Evolutionary conservation across 2,888 invertebrate species (phyloP).

Genomic region (Agrilus mali): DNA sequence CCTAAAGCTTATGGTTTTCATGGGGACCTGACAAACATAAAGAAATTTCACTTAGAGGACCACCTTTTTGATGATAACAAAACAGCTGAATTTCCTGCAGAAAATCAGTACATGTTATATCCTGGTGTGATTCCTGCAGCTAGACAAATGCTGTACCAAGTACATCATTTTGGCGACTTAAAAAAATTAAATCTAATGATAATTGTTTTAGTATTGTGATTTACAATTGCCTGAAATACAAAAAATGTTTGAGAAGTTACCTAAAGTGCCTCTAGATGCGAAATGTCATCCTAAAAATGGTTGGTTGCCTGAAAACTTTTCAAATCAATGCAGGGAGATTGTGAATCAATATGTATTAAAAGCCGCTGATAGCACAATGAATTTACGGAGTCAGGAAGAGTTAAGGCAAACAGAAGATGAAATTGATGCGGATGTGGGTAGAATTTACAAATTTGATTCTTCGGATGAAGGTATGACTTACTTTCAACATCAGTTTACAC

Average conservation of each 20-base stretch:
- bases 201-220: slow-evolving; percentile 56
- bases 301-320: slow-evolving; percentile 63
- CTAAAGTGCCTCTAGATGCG: slow-evolving; percentile 43
- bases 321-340: slow-evolving; percentile 59
- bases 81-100: slow-evolving; percentile 19
- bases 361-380: not conserved
- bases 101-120: slow-evolving; percentile 45
- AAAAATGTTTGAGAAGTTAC: slow-evolving; percentile 55
- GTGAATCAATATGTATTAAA: slow-evolving; percentile 46
- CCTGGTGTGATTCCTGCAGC: slow-evolving; percentile 68
- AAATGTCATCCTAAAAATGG: slow-evolving; percentile 62
- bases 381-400: slow-evolving; percentile 15
- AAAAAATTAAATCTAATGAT: not conserved
- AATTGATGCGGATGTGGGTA: slow-evolving; percentile 12
- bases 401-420: slow-evolving; percentile 13
- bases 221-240: slow-evolving; percentile 68
- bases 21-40: slow-evolving; percentile 21
- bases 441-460: slow-evolving; percentile 9
- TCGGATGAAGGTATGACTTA: slow-evolving; percentile 10
- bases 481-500: slow-evolving; percentile 11
- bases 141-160: slow-evolving; percentile 82
- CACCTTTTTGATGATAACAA: slow-evolving; percentile 17
- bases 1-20: slow-evolving; percentile 32
- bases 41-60: slow-evolving; percentile 12
- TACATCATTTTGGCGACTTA: slow-evolving; percentile 25